Conservation (phyloP, 1,140 invertebrate species). For the Alviniconcha marisindica region DNA sequence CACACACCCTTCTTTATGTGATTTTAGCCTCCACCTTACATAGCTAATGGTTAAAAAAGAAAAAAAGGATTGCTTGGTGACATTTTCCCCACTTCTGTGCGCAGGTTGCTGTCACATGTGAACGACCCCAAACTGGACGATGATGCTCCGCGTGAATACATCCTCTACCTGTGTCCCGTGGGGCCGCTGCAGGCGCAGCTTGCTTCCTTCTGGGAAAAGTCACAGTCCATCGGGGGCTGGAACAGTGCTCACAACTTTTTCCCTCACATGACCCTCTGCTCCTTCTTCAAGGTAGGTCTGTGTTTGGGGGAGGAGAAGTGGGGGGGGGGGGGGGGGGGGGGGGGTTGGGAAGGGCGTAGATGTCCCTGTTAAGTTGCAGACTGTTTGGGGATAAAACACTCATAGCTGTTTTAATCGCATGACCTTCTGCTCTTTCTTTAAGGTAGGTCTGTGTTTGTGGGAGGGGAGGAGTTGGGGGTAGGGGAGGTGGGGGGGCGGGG, state of each 20-base stretch:
- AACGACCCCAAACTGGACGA: conserved; percentile 88
- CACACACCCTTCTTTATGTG: not conserved
- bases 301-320: not conserved
- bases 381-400: conserved; percentile 88
- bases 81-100: too few relatives aligned
- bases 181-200: conserved; percentile 85
- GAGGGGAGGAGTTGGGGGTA: not conserved
- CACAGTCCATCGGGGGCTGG: conserved; percentile 85
- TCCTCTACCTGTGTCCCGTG: conserved; percentile 89
- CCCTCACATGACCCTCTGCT: conserved; percentile 92
- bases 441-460: conserved; percentile 83
- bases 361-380: conserved; percentile 84
- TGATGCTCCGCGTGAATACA: conserved; percentile 86
- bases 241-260: conserved; percentile 93
- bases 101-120: conserved; percentile 86
- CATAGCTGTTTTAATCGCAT: conserved; percentile 93
- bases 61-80: too few relatives aligned
- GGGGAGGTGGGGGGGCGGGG: not conserved
- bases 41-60: too few relatives aligned
- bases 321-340: not conserved
- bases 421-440: conserved; percentile 91
- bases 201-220: conserved; percentile 87
- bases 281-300: conserved; percentile 87
- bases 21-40: too few relatives aligned
- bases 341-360: not conserved